Evolutionary conservation across 2,113 vertebrate species (phyloP).

Genomic region (Apeltes quadracus): DNA sequence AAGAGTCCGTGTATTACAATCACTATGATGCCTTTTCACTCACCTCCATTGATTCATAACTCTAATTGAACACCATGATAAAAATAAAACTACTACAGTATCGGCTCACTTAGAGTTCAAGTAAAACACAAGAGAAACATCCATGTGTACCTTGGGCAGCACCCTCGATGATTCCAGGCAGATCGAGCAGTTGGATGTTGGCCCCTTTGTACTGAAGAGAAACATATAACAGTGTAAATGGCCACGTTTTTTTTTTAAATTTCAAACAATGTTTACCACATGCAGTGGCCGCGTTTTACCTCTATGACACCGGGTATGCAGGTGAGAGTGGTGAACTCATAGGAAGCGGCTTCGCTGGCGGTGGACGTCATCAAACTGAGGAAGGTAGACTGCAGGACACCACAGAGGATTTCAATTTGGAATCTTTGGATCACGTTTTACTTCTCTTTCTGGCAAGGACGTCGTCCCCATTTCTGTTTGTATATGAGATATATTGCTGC

Average conservation of each 20-base stretch:
- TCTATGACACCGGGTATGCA: constrained; percentile 99
- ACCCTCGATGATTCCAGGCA: constrained; percentile 98
- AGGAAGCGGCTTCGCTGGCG: constrained; percentile 93
- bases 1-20: constrained; percentile 14
- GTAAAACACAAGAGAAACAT: not conserved
- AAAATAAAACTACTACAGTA: not conserved
- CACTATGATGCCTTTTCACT: not conserved
- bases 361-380: constrained; percentile 98
- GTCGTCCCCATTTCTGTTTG: not conserved
- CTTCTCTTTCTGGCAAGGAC: not conserved
- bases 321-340: constrained; percentile 97
- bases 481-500: not conserved
- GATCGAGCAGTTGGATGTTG: constrained; percentile 96
- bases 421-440: not conserved
- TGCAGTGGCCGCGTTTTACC: constrained; percentile 66
- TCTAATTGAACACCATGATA: not conserved
- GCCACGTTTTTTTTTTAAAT: not conserved
- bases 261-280: not conserved
- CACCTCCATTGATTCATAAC: not conserved
- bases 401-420: not conserved
- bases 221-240: constrained; percentile 2
- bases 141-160: constrained; percentile 89
- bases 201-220: constrained; percentile 94
- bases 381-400: constrained; percentile 91
- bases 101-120: not conserved